These are phyloP conservation scores for Gymnogyps californianus DNA, from an alignment of 2,113 vertebrate genomes.

Conservation along the genomic window DNA sequence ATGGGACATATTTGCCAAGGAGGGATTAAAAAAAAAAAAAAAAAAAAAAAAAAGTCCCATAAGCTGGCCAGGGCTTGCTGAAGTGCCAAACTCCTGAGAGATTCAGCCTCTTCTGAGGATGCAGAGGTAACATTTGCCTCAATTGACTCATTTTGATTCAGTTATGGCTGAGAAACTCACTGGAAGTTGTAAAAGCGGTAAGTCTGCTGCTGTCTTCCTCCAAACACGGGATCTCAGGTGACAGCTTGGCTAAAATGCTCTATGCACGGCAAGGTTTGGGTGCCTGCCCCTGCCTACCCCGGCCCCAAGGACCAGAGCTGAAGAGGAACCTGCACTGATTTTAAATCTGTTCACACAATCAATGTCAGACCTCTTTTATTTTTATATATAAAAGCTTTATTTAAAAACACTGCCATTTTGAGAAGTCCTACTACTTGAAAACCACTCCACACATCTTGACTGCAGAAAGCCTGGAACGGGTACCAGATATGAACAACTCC, in stretches of 20 bases:
- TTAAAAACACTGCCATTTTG: not conserved
- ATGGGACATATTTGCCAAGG: not conserved
- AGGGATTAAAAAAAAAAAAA: not conserved
- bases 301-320: not conserved
- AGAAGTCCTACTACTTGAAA: not conserved
- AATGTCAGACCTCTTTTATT: not conserved
- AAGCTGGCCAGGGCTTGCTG: not conserved
- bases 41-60: not conserved
- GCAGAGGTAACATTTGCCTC: not conserved
- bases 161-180: not conserved
- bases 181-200: not conserved
- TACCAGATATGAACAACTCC: not conserved
- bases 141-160: not conserved
- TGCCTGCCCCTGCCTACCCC: not conserved
- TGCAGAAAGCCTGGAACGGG: not conserved
- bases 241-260: not conserved
- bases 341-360: not conserved
- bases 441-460: not conserved
- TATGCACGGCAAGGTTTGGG: accelerated
- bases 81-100: not conserved
- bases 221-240: not conserved
- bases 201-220: not conserved
- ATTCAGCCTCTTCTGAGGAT: not conserved
- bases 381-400: not conserved
- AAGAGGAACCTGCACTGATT: not conserved